Percentiles rank a stretch among this genome's conserved stretches.
Conservation (phyloP, 2,797 vertebrate species). For the Luscinia luscinia region DNA sequence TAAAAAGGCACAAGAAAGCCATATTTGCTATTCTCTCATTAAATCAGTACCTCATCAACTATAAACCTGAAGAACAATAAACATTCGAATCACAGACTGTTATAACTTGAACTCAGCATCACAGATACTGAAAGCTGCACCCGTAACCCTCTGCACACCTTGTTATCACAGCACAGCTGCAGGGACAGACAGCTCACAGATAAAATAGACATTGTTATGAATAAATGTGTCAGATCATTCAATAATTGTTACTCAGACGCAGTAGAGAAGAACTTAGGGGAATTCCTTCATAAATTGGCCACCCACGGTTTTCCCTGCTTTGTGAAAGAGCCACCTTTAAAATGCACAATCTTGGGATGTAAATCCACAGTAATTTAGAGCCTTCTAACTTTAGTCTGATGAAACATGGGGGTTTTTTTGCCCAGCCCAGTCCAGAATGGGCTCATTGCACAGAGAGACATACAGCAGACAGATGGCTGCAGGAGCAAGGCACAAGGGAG, state of each 20-base stretch:
- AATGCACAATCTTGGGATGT: background rate
- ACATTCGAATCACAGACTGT: background rate
- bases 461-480: background rate
- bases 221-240: constrained; percentile 45
- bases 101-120: background rate
- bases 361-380: background rate
- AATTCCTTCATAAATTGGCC: constrained; percentile 25
- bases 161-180: background rate
- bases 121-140: background rate
- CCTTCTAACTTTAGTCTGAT: background rate
- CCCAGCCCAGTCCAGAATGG: background rate
- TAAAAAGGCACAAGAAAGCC: background rate
- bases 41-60: background rate
- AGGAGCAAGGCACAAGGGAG: background rate
- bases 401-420: background rate
- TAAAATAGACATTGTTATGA: background rate
- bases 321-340: background rate
- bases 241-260: constrained; percentile 3
- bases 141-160: background rate
- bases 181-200: background rate
- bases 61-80: constrained; percentile 4
- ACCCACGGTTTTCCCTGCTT: background rate
- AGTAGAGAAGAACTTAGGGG: background rate
- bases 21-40: background rate
- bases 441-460: background rate